Conservation (phyloP, 2,113 vertebrate genomes). For the Heterotilapia buettikoferi region DNA sequence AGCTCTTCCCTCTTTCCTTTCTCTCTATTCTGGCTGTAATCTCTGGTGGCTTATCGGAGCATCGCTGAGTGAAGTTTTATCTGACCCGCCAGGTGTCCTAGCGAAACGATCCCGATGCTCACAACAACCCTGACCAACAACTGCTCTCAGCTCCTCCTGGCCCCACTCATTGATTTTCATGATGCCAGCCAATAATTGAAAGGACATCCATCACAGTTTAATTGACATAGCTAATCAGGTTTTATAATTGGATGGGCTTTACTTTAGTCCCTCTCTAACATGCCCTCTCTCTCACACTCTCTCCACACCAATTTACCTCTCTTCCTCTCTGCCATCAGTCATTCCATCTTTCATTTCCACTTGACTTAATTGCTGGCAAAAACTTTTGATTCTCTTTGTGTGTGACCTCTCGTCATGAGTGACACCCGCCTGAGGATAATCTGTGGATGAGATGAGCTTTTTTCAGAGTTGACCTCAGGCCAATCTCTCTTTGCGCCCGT, state of each 20-base stretch:
- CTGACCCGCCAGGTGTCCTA: slow-evolving; percentile 67
- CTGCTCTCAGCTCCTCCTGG: slow-evolving; percentile 12
- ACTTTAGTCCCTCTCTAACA: slow-evolving; percentile 44
- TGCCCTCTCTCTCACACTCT: neutral
- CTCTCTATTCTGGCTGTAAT: slow-evolving; percentile 44
- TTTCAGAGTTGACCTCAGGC: slow-evolving; percentile 45
- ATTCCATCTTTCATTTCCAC: slow-evolving; percentile 34
- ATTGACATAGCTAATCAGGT: slow-evolving; percentile 83
- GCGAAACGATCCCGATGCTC: slow-evolving; percentile 32
- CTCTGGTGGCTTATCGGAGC: slow-evolving; percentile 63
- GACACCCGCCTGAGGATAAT: slow-evolving; percentile 49
- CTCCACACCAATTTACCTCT: slow-evolving; percentile 2
- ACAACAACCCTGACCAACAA: slow-evolving; percentile 29
- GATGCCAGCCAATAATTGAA: slow-evolving; percentile 71
- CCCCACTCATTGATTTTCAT: slow-evolving; percentile 64
- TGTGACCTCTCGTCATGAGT: slow-evolving; percentile 50
- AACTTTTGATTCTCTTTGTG: slow-evolving; percentile 55
- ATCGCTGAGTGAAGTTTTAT: slow-evolving; percentile 67
- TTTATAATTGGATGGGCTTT: slow-evolving; percentile 81
- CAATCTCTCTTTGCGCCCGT: slow-evolving; percentile 24
- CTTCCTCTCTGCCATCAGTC: neutral
- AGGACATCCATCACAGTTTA: slow-evolving; percentile 79
- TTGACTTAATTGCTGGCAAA: slow-evolving; percentile 44
- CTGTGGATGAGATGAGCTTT: slow-evolving; percentile 43
- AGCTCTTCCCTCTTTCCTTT: neutral